Evolutionary conservation across 2,797 vertebrate species (phyloP).

Genomic region (Chaetophractus vellerosus): DNA sequence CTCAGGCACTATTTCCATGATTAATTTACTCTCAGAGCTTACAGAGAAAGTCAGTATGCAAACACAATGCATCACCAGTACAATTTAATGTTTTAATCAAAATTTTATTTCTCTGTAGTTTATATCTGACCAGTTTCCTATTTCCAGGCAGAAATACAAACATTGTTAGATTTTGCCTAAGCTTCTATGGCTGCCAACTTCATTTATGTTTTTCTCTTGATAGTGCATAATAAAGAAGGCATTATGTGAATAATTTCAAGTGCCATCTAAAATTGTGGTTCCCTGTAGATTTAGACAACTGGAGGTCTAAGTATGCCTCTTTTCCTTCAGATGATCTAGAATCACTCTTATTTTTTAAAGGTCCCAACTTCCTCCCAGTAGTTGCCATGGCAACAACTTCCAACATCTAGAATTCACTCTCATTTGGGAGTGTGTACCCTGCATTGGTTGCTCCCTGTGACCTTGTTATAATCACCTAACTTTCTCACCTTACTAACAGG

Average conservation of each 20-base stretch:
- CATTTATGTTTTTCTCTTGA: not conserved
- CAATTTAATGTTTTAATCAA: not conserved
- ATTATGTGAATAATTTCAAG: slow-evolving; percentile 32
- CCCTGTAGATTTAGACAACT: not conserved
- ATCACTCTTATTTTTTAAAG: slow-evolving; percentile 46
- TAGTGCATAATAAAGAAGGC: not conserved
- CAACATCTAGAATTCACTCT: not conserved
- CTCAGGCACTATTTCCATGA: not conserved
- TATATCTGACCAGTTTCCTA: not conserved
- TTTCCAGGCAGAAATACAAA: not conserved
- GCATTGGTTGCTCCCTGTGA: not conserved
- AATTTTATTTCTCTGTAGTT: not conserved
- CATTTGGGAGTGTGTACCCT: not conserved
- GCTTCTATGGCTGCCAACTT: not conserved
- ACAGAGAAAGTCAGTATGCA: not conserved
- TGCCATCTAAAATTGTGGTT: not conserved
- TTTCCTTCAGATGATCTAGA: slow-evolving; percentile 42
- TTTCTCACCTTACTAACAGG: not conserved
- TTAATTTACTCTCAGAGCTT: not conserved
- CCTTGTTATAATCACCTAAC: not conserved
- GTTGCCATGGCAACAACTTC: not conserved
- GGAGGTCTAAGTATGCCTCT: not conserved
- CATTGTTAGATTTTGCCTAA: not conserved
- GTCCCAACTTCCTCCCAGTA: not conserved
- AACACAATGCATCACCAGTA: not conserved